Evolutionary conservation across 30 jellyfish, hydroid and myxozoan species (phyloP), one percentile per base, ranked within the genome.

Genomic region (Hydractinia echinata): DNA sequence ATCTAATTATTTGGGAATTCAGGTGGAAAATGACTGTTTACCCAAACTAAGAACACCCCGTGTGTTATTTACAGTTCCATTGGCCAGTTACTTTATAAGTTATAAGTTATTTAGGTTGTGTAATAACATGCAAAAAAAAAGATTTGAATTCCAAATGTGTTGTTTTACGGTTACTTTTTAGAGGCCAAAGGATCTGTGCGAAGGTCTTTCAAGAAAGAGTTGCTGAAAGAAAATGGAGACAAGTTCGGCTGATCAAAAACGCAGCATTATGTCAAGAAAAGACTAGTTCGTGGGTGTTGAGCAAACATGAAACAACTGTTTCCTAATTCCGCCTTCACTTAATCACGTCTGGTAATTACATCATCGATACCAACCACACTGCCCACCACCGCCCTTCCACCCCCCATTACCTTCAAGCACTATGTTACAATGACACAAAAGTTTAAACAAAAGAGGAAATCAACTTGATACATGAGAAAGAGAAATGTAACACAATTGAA

Each of bases 161-260:
- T 21, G 16, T 81, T 6, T 8, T 53, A 67, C 13, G 9, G n/a
- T 62, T 44, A 54, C 0, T 61, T 66, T 81, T 66, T 62, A 90
- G 97, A 90, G 50, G 97, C 97, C 14, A 90, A 85, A 86, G 97
- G 97, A 48, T 90, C 94, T 10, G 85, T 76, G n/a, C 77, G 86
- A 48, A 80, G 97, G 10, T 82, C n/a, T 83, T 82, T 90, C 97
- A 14, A 73, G 53, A 78, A 86, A 93, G 10, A n/a, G 50, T 85
- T 66, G 95, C 95, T 18, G 64, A 81, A 76, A 87, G 82, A 51
- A 68, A 56, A 13, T 73, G 81, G 58, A 58, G 61, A 61, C 49
- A 79, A 5, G 89, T 50, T 48, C 20, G 4, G 66, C 73, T 13
- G 64, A 56, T 6, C 39, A 79, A 10, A 55, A 54, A 3, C n/a